phyloP scores from a whole-genome alignment of 2,888 invertebrate genomes.

The Auanema freiburgensis region DNA sequence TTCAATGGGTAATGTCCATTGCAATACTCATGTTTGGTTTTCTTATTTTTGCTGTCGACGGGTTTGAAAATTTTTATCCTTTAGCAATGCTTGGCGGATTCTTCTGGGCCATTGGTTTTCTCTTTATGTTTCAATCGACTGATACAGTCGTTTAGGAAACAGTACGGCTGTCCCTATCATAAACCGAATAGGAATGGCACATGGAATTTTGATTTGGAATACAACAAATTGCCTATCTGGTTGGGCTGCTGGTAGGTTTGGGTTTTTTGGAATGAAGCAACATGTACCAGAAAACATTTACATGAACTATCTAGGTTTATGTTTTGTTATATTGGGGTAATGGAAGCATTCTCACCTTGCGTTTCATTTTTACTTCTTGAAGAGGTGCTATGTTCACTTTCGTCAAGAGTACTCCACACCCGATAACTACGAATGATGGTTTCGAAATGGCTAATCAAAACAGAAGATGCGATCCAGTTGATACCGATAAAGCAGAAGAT shows the following conservation, averaged over 20 bases:
- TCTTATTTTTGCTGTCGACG: constrained; percentile 63
- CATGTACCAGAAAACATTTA: constrained; percentile 38
- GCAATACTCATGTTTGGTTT: constrained; percentile 66
- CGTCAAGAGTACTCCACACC: too few relatives aligned
- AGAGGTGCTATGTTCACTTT: too few relatives aligned
- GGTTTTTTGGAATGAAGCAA: constrained; percentile 54
- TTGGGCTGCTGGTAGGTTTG: constrained; percentile 58
- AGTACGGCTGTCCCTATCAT: constrained; percentile 68
- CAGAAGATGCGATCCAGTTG: background rate
- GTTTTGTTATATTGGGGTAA: constrained; percentile 56
- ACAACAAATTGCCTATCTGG: constrained; percentile 67
- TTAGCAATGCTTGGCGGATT: constrained; percentile 68
- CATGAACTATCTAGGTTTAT: constrained; percentile 57
- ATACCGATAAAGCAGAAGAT: too few relatives aligned
- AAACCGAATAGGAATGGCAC: constrained; percentile 48
- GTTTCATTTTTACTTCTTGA: background rate
- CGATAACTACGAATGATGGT: background rate
- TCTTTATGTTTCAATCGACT: background rate
- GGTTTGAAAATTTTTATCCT: constrained; percentile 66
- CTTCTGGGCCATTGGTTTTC: constrained; percentile 67
- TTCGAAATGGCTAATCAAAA: background rate
- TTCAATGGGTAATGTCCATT: constrained; percentile 68
- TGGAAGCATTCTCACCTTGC: background rate
- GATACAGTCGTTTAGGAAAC: constrained; percentile 63
- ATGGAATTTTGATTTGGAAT: constrained; percentile 69